Evolutionary conservation across 2,888 invertebrate species (phyloP), one percentile per base, ranked within the genome.

Genomic region (Rotaria socialis): DNA sequence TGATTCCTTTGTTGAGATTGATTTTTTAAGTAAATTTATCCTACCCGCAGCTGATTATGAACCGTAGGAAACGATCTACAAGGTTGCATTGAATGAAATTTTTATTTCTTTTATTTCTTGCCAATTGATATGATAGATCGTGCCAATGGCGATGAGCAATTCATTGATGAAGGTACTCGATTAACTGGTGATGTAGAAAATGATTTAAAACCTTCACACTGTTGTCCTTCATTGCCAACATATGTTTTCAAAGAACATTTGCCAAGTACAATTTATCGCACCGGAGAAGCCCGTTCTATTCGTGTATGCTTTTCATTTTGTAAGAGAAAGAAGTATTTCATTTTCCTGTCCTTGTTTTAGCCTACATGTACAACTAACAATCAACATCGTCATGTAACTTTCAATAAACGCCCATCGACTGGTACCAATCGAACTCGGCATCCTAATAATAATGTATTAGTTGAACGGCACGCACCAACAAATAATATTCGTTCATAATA

Each of bases 201-300:
- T 35, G 35, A 24, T 35, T 67, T 19, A 5, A 67, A 67, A 35
- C 14, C 35, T 67, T 67, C 67, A 35, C 35, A 35, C 3, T 35
- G 35, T 41, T 24, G 47, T 80, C 80, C 47, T 47, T 11, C 80
- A 47, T 80, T 80, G n/a, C 47, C 80, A 24, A 80, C 80, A 80
- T 47, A 47, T 47, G 80, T 80, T 80, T 80, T 47, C n/a, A 80
- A 80, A 80, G 80, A 80, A 47, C 47, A 14, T 47, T 80, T 80
- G 14, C 80, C 80, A 80, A 80, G 80, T 80, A 80, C 80, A 80
- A 80, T 47, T 7, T 80, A 80, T 47, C 43, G 80, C 14, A 80
- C 80, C 7, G 67, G 67, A 67, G 67, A 67, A 67, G 67, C 67
- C 3, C 67, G 67, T 35, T 5, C 67, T 27, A 19, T 67, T 41